Percentiles rank a stretch among this genome's conserved stretches.
phyloP scores from a whole-genome alignment of 2,888 invertebrate species.

The Rhodophaea formosa region DNA sequence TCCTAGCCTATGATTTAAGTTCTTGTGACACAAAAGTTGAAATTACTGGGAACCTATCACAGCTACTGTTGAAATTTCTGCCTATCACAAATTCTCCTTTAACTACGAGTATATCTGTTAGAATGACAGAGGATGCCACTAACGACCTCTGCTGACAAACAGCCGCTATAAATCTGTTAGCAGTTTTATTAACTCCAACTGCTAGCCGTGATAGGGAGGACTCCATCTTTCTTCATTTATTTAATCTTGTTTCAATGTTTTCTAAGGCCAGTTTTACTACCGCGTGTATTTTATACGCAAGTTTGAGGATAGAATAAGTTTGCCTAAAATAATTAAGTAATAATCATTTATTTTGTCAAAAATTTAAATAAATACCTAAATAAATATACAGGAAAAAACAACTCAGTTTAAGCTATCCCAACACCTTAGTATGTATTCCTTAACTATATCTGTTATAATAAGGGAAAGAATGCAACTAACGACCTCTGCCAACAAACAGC shows the following conservation, averaged over 20 bases:
- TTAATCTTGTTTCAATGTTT: constrained; percentile 3
- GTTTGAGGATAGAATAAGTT: no score
- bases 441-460: not conserved
- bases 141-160: constrained; percentile 7
- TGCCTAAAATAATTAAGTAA: not conserved
- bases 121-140: constrained; percentile 1
- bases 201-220: constrained; percentile 14
- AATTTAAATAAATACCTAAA: no score
- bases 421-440: no score
- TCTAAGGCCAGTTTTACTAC: not conserved
- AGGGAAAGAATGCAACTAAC: constrained; percentile 4
- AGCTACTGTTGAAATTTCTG: no score
- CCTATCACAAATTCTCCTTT: no score
- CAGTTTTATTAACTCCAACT: constrained; percentile 27
- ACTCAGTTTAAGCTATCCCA: no score
- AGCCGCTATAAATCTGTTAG: constrained; percentile 39
- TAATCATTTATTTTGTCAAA: no score
- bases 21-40: no score
- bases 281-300: not conserved
- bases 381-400: no score
- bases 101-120: no score
- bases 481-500: constrained; percentile 16
- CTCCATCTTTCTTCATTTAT: constrained; percentile 24
- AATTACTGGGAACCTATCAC: no score
- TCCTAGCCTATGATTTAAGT: no score